phyloP scores from a whole-genome alignment of 1,140 invertebrate species.

The Atopsyche davidsoni region DNA sequence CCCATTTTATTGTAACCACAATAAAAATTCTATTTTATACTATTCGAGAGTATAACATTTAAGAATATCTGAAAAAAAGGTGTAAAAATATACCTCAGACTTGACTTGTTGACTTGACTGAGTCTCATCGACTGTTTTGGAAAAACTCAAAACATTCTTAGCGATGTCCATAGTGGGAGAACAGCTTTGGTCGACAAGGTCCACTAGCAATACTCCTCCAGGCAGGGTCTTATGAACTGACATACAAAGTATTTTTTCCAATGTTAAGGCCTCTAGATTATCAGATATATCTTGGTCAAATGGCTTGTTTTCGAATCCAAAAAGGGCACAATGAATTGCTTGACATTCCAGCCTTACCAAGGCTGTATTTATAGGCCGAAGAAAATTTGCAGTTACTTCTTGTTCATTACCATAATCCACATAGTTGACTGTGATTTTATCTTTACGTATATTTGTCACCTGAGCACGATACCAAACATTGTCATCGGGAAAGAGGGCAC shows the following conservation, averaged over 20 bases:
- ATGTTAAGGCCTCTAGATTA: conserved; percentile 39
- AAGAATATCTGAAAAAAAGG: no score
- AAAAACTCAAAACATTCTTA: conserved; percentile 35
- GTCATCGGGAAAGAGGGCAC: conserved; percentile 66
- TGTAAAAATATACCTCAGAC: no score
- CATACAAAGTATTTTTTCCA: conserved; percentile 47
- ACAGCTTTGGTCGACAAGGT: conserved; percentile 45
- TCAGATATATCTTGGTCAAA: conserved; percentile 35
- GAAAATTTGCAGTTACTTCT: conserved; percentile 47
- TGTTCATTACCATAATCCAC: conserved; percentile 80
- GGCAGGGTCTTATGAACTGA: conserved; percentile 47
- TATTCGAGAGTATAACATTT: no score
- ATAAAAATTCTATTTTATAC: no score
- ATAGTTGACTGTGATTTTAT: conserved; percentile 55
- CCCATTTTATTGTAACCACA: conserved; percentile 1
- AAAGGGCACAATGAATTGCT: conserved; percentile 67
- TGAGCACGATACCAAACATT: conserved; percentile 66
- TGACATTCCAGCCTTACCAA: conserved; percentile 62
- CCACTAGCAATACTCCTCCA: conserved; percentile 45
- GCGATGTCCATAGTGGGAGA: conserved; percentile 36
- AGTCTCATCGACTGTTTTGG: no score
- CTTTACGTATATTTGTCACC: conserved; percentile 45
- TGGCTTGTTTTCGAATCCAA: conserved; percentile 38
- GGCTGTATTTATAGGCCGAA: conserved; percentile 59
- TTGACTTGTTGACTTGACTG: no score